Evolutionary conservation across 1,140 invertebrate species (phyloP), one percentile per base, ranked within the genome.

Genomic region (Lordiphosa clarofinis): DNA sequence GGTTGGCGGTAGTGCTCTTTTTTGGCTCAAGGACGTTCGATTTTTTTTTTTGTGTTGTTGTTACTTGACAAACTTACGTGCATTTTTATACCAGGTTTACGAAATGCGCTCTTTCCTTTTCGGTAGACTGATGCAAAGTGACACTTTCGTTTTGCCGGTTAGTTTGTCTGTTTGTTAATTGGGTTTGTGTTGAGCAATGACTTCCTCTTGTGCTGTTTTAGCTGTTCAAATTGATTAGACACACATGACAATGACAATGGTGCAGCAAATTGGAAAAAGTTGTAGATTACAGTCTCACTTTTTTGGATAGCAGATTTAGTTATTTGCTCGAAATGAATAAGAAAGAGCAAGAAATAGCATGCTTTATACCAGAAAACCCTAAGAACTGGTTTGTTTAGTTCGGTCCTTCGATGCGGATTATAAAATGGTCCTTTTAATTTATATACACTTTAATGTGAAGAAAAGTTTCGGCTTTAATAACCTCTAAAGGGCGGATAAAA

Each of bases 11-110:
- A 24, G 73, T 46, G 66, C 66, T 57, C 75, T 81, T 52, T 79
- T 81, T 44, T 68, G 48, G 57, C 67, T 53, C 76, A 82, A 82
- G 76, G 76, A 82, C 72, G 56, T 82, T 82, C 72, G 76, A 84
- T 82, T 82, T 82, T 81, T 71, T 12, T 52, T 48, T 24, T 28
- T 12, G 28, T 21, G 3, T 6, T 52, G 19, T 19, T 19, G 19
- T 19, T 19, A 43, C 50, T 71, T 82, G 55, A 70, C 74, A 81
- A 71, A 72, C 44, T 54, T 56, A 58, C 47, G 58, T 81, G 75
- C 55, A 76, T 62, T 58, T 58, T 72, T 37, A 37, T 13, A 31
- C 33, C 21, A 56, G 52, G 49, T 59, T 54, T 55, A 54, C 59
- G 55, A 63, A 52, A 69, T 66, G 56, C 54, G 55, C 33, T 47